Conservation (phyloP, 2,888 invertebrate genomes). For the Heteromurus nitidus region DNA sequence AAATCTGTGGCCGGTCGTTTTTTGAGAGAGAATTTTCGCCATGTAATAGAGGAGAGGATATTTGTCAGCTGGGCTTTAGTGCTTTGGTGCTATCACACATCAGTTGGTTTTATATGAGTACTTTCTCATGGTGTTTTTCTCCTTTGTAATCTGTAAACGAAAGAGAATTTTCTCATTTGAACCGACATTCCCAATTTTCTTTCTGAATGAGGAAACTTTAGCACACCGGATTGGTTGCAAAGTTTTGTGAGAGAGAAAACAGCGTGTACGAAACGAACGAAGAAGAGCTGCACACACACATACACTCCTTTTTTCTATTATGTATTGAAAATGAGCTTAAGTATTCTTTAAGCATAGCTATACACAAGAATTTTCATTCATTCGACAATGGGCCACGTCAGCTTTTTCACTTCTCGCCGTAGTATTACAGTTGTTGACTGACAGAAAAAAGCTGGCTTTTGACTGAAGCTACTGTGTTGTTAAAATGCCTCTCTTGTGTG, state of each 20-base stretch:
- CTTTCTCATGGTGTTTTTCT: conserved; percentile 19
- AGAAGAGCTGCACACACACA: too few relatives aligned
- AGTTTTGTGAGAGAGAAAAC: too few relatives aligned
- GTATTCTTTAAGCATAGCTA: background rate
- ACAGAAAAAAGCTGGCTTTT: background rate
- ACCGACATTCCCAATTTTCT: conserved; percentile 14
- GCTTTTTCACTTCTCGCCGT: background rate
- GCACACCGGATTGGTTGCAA: conserved; percentile 4
- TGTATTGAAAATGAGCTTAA: conserved; percentile 19
- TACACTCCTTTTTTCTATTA: conserved; percentile 1
- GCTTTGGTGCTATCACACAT: background rate
- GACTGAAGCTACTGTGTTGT: background rate
- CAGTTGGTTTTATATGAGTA: conserved; percentile 3
- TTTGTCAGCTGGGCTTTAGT: background rate
- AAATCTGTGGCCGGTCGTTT: too few relatives aligned
- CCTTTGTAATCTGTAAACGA: conserved; percentile 28
- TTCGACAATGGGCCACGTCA: too few relatives aligned
- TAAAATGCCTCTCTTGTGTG: background rate
- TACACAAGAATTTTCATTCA: background rate
- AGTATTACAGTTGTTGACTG: background rate
- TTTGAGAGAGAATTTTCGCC: background rate
- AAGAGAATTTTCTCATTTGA: conserved; percentile 20
- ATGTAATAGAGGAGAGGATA: background rate
- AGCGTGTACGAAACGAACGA: background rate
- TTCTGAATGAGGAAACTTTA: conserved; percentile 4